Percentiles rank a stretch among this genome's conserved stretches.
Evolutionary conservation across 2,888 invertebrate genomes (phyloP).

Genomic region (Papilio elwesi): DNA sequence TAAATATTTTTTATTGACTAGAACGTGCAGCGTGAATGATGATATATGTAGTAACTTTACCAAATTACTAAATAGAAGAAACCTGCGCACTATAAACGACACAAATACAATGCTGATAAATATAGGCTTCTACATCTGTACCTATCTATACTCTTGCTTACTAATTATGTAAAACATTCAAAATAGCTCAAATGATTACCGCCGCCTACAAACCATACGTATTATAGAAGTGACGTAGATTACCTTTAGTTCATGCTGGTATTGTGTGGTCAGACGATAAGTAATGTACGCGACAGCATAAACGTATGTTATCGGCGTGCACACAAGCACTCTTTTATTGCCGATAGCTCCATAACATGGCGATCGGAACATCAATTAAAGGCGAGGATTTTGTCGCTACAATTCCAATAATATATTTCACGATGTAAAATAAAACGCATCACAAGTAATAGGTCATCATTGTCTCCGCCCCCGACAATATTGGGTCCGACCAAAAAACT

Average conservation of each 20-base stretch:
- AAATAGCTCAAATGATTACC: no score
- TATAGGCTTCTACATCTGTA: no score
- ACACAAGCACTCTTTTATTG: slow-evolving; percentile 52
- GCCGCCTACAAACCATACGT: no score
- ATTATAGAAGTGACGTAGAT: not conserved
- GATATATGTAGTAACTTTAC: no score
- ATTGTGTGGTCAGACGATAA: slow-evolving; percentile 10
- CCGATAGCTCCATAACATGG: slow-evolving; percentile 60
- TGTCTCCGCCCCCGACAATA: slow-evolving; percentile 47
- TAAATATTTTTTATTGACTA: no score
- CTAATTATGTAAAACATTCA: no score
- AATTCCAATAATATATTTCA: slow-evolving; percentile 54
- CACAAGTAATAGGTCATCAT: slow-evolving; percentile 55
- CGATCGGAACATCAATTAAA: slow-evolving; percentile 65
- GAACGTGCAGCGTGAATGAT: no score
- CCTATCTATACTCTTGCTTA: no score
- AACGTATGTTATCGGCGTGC: slow-evolving; percentile 42
- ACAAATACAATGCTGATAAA: no score
- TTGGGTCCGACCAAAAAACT: slow-evolving; percentile 47
- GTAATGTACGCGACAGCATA: slow-evolving; percentile 12
- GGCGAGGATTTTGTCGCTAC: slow-evolving; percentile 57
- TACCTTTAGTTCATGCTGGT: not conserved
- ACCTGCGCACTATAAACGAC: no score
- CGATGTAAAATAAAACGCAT: slow-evolving; percentile 55
- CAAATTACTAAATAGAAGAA: no score